Conservation (phyloP, 2,888 invertebrate genomes). For the Trachelus iudaicus region DNA sequence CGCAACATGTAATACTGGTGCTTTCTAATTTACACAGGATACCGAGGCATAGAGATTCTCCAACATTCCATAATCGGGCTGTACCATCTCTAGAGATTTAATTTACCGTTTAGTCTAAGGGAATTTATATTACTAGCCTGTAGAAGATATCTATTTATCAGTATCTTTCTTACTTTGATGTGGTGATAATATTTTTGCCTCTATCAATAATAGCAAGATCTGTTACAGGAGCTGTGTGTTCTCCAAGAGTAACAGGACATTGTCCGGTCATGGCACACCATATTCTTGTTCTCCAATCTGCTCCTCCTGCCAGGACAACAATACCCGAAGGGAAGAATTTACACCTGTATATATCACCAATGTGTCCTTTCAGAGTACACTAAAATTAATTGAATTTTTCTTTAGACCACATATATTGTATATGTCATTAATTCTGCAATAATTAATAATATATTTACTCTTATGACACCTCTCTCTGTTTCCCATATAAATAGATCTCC, state of each 20-base stretch:
- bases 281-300: slow-evolving; percentile 76
- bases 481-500: slow-evolving; percentile 75
- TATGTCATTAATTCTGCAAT: not conserved
- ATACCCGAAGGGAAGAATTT: slow-evolving; percentile 78
- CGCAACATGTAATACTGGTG: slow-evolving; percentile 71
- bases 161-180: slow-evolving; percentile 69
- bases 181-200: slow-evolving; percentile 77
- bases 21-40: slow-evolving; percentile 69
- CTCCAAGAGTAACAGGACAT: slow-evolving; percentile 75
- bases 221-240: slow-evolving; percentile 74
- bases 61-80: slow-evolving; percentile 78
- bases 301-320: slow-evolving; percentile 75
- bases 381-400: slow-evolving; percentile 28
- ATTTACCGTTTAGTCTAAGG: not conserved
- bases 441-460: slow-evolving; percentile 53
- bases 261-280: slow-evolving; percentile 78
- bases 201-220: slow-evolving; percentile 75
- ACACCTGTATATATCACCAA: slow-evolving; percentile 76
- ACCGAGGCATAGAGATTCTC: slow-evolving; percentile 70
- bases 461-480: slow-evolving; percentile 69
- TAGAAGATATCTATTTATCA: not conserved
- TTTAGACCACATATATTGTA: not conserved
- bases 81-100: slow-evolving; percentile 71
- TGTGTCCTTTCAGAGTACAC: slow-evolving; percentile 72
- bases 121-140: not conserved